Conservation (phyloP, 2,797 vertebrate species). For the Glyptemys insculpta region DNA sequence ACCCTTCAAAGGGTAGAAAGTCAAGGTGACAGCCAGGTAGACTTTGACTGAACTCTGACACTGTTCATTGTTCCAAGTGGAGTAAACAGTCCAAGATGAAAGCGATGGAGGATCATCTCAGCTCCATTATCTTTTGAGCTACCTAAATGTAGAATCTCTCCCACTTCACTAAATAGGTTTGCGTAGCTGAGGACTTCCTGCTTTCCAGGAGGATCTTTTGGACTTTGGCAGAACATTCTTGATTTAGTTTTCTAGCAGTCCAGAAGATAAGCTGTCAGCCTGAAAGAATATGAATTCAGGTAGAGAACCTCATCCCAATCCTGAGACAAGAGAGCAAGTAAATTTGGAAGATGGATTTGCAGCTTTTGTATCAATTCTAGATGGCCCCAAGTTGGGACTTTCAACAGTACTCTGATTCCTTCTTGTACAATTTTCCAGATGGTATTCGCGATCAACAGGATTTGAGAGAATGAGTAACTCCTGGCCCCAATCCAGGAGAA, state of each 20-base stretch:
- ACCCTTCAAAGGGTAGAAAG: not conserved
- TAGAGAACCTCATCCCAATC: not conserved
- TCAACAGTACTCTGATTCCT: conserved; percentile 3
- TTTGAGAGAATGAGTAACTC: not conserved
- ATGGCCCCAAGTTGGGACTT: not conserved
- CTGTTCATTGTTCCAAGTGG: not conserved
- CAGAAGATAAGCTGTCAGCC: not conserved
- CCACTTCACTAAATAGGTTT: not conserved
- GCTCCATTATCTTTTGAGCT: not conserved
- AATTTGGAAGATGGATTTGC: not conserved
- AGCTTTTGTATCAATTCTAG: not conserved
- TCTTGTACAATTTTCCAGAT: conserved; percentile 11
- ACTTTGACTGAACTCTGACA: not conserved
- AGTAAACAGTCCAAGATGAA: not conserved
- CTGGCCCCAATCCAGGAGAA: not conserved
- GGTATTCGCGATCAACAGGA: conserved; percentile 49
- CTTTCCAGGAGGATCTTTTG: not conserved
- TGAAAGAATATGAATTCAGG: not conserved
- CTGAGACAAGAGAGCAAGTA: not conserved
- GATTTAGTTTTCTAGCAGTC: not conserved
- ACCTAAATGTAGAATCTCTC: not conserved
- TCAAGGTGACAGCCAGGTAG: not conserved
- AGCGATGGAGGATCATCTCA: not conserved
- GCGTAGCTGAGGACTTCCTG: not conserved
- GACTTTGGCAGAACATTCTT: not conserved